These are phyloP conservation scores for Momotus momota DNA, from an alignment of 2,797 vertebrate species.

Conservation along the genomic window DNA sequence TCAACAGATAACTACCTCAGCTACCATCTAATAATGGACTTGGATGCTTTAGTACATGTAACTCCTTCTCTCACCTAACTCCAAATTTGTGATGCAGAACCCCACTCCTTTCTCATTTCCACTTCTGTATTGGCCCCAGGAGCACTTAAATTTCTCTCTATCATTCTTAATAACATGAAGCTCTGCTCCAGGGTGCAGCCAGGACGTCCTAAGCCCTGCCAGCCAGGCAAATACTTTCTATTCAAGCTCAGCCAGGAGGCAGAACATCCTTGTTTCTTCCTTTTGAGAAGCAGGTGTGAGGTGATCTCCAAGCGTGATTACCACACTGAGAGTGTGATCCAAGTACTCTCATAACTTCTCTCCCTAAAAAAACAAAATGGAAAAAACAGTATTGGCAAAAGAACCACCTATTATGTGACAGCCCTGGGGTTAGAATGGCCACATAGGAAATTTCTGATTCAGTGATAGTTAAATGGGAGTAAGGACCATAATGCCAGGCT, in stretches of 20 bases:
- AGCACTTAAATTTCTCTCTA: background rate
- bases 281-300: background rate
- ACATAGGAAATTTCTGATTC: background rate
- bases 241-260: background rate
- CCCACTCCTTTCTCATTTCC: background rate
- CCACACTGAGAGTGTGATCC: background rate
- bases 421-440: background rate
- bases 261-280: background rate
- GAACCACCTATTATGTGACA: background rate
- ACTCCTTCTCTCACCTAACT: background rate
- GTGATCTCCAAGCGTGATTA: background rate
- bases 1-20: background rate
- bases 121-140: background rate
- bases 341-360: background rate
- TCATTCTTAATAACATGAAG: background rate
- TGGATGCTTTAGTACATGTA: background rate
- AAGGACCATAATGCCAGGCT: background rate
- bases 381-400: background rate
- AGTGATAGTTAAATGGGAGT: background rate
- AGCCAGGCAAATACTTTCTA: background rate
- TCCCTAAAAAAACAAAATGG: background rate
- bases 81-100: background rate
- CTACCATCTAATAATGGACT: background rate
- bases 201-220: background rate
- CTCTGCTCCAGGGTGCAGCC: background rate